Percentiles rank a stretch among this genome's conserved stretches.
These are phyloP conservation scores for Phoenicopterus ruber DNA, from an alignment of 2,113 vertebrate species.

Conservation along the genomic window DNA sequence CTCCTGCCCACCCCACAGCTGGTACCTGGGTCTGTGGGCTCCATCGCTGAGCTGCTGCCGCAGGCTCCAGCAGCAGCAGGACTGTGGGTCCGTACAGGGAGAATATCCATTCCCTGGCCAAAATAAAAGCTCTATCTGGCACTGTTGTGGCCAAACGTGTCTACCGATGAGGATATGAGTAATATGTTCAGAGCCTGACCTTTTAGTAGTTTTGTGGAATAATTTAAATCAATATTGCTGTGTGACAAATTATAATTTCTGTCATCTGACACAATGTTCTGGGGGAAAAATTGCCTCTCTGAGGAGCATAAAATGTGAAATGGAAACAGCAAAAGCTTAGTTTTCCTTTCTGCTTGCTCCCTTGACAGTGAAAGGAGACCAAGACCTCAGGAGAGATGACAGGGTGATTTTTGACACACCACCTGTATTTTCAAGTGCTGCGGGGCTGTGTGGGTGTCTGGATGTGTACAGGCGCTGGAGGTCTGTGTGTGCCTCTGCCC, in stretches of 20 bases:
- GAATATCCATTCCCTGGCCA: neutral
- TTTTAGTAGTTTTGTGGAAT: neutral
- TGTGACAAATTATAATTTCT: conserved; percentile 9
- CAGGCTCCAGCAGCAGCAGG: neutral
- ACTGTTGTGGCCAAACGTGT: neutral
- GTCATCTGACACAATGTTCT: neutral
- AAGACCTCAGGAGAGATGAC: neutral
- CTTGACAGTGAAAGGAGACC: neutral
- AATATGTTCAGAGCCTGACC: neutral
- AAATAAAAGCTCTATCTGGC: neutral
- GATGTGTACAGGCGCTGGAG: neutral
- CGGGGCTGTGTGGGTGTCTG: neutral
- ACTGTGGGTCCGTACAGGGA: neutral
- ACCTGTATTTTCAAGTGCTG: neutral
- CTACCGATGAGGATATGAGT: neutral
- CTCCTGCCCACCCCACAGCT: neutral
- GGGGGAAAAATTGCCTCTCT: neutral
- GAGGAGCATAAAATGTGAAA: neutral
- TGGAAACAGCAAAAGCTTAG: neutral
- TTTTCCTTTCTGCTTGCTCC: neutral
- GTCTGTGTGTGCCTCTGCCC: neutral
- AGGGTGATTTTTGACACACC: neutral
- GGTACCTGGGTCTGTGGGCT: neutral
- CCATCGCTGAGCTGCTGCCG: neutral
- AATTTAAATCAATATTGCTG: conserved; percentile 11